Evolutionary conservation across 2,797 vertebrate genomes (phyloP), one percentile per base, ranked within the genome.

Genomic region (Centropyge bicolor): DNA sequence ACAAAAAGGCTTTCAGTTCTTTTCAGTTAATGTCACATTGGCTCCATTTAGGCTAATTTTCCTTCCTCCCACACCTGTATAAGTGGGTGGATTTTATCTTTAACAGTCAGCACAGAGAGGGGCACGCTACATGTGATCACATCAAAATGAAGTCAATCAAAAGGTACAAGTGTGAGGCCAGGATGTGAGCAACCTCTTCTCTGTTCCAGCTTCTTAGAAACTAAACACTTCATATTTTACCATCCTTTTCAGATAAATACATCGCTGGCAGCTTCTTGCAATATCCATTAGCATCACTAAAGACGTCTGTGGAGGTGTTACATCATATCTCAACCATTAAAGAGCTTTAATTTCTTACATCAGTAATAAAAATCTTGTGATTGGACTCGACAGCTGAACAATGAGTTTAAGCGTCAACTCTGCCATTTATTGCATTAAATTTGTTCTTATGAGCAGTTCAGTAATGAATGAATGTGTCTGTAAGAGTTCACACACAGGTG

Each of bases 1-100:
- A 17, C 27, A 24, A 61, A n/a, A 48, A 11, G 46, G 11, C 10
- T 41, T 48, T 36, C 6, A 71, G 66, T 64, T 57, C 11, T 49
- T 85, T 74, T 59, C 54, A 49, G 11, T n/a, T 57, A 11, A 62
- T 52, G 49, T 69, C 12, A 70, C 19, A 75, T 31, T 31, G 41
- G 4, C 31, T 40, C 20, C 24, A 13, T 43, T 49, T 5, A 12
- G 41, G 35, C 35, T 45, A 19, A 71, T 46, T 52, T 49, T 22
- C 4, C 6, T 31, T 57, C 17, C n/a, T 45, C 43, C 7, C n/a
- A 43, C 46, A 61, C 20, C 17, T 27, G 22, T 41, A 38, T 2
- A 19, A 24, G 35, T 20, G 14, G 20, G 8, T 35, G 31, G 40
- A 61, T 67, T 74, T 57, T 31, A 46, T 40, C 12, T 64, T 31